phyloP scores from a whole-genome alignment of 2,888 invertebrate genomes.

The Nineta flava region DNA sequence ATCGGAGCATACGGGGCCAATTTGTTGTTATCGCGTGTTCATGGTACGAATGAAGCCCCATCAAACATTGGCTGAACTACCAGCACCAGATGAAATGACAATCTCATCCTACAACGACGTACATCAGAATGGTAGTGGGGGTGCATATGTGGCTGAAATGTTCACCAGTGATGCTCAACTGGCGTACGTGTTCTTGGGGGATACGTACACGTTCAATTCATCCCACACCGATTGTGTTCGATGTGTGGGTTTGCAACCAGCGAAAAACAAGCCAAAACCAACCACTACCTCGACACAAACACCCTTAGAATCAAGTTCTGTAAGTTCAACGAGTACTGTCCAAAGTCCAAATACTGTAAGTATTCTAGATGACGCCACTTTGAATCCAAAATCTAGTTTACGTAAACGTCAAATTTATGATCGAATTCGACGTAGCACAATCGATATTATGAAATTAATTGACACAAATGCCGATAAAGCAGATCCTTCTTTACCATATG shows the following conservation, averaged over 20 bases:
- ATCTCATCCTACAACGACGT: conserved; percentile 59
- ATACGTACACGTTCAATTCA: conserved; percentile 32
- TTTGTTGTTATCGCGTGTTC: conserved; percentile 71
- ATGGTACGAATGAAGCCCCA: conserved; percentile 52
- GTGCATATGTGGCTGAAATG: conserved; percentile 75
- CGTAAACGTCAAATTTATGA: conserved; percentile 18
- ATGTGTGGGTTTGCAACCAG: conserved; percentile 33
- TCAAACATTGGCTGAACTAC: conserved; percentile 46
- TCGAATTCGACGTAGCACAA: conserved; percentile 10
- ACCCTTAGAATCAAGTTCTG: neutral
- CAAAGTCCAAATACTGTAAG: neutral
- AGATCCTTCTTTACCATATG: conserved; percentile 34
- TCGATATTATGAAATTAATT: conserved; percentile 6
- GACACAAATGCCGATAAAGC: conserved; percentile 9
- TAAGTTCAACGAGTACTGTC: neutral
- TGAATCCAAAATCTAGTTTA: neutral
- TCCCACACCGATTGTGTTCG: conserved; percentile 27
- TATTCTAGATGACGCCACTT: neutral
- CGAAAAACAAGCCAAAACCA: neutral
- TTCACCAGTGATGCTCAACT: conserved; percentile 52
- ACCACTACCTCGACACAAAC: neutral
- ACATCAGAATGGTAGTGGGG: conserved; percentile 47
- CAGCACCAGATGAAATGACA: conserved; percentile 49
- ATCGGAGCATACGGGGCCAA: conserved; percentile 72
- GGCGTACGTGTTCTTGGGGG: conserved; percentile 58